phyloP scores from a whole-genome alignment of 2,113 vertebrate species.

The Sylvietta virens region DNA sequence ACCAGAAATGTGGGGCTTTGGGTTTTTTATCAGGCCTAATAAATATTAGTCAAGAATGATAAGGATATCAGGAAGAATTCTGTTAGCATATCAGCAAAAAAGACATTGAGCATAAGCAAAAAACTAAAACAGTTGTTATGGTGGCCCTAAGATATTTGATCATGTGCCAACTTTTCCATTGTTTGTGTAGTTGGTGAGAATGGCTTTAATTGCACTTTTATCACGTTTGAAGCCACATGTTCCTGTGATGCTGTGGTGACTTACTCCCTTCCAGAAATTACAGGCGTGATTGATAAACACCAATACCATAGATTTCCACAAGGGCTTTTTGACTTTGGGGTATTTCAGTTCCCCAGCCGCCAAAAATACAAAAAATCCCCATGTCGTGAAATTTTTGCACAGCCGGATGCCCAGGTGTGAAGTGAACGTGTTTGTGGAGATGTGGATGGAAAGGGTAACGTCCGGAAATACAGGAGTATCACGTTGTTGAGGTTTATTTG shows the following conservation, averaged over 20 bases:
- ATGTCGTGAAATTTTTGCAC: fast-evolving
- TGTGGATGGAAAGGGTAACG: not conserved
- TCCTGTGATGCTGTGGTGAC: not conserved
- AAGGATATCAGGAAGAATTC: not conserved
- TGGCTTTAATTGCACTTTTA: not conserved
- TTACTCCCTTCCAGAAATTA: not conserved
- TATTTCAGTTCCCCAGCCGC: not conserved
- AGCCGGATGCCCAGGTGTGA: not conserved
- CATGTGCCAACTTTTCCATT: not conserved
- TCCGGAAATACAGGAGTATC: not conserved
- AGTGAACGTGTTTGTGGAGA: not conserved
- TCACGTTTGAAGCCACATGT: not conserved
- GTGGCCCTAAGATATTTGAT: not conserved
- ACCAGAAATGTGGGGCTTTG: fast-evolving
- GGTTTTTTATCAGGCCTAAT: fast-evolving
- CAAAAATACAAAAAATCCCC: not conserved
- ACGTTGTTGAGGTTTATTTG: not conserved
- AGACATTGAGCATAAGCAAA: not conserved
- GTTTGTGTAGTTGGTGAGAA: not conserved
- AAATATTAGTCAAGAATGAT: not conserved
- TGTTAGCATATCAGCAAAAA: not conserved
- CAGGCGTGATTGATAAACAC: not conserved
- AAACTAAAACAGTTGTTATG: not conserved
- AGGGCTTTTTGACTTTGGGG: not conserved
- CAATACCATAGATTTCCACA: not conserved